These are phyloP conservation scores for Nesometra sesokonis DNA, from an alignment of 35 echinoderm and acorn worm genomes.

Conservation along the genomic window DNA sequence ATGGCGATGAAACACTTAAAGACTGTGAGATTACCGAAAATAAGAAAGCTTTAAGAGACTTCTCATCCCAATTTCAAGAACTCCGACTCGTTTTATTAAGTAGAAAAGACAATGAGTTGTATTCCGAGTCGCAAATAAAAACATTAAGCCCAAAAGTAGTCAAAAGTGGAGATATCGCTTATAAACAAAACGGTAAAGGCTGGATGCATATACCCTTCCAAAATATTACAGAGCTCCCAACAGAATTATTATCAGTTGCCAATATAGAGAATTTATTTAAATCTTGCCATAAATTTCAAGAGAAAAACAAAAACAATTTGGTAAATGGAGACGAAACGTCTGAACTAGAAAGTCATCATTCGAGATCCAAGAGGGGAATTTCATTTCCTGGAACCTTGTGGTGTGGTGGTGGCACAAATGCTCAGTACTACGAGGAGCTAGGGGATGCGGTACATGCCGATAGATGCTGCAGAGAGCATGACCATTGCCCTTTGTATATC, in stretches of 20 bases:
- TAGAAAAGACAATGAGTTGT: neutral
- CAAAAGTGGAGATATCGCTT: neutral
- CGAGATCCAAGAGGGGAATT: neutral
- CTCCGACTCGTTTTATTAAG: neutral
- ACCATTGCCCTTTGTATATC: constrained; percentile 42
- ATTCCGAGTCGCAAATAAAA: neutral
- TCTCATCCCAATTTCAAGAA: neutral
- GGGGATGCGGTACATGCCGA: constrained; percentile 33
- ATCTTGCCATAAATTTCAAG: neutral
- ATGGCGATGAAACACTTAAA: constrained; percentile 10
- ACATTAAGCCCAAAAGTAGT: neutral
- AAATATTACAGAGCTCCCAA: neutral
- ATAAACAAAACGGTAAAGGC: neutral
- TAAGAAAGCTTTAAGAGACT: neutral
- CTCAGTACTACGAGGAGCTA: constrained; percentile 16
- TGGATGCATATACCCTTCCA: neutral
- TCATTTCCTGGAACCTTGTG: constrained; percentile 52
- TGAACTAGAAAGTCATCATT: neutral
- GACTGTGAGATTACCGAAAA: constrained; percentile 21
- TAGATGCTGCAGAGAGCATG: constrained; percentile 45
- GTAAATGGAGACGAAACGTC: neutral
- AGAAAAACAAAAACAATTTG: neutral
- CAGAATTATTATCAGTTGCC: neutral
- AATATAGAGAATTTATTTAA: neutral
- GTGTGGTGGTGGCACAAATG: constrained; percentile 43